phyloP scores from a whole-genome alignment of 2,888 invertebrate species.

The Graphium colonna region DNA sequence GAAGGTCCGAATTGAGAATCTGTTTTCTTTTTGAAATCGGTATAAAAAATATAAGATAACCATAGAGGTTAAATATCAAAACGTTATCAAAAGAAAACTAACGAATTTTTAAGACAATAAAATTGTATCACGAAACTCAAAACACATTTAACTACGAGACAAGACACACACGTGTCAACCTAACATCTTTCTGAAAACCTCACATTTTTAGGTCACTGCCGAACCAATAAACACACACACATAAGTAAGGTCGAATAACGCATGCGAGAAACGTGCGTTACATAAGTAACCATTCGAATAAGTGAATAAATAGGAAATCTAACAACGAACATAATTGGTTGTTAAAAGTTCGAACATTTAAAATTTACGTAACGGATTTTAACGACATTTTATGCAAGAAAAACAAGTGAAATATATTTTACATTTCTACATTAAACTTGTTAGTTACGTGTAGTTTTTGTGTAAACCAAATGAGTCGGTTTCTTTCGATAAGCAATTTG shows the following conservation, averaged over 20 bases:
- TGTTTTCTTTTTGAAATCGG: too few relatives aligned
- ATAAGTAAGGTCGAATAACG: not conserved
- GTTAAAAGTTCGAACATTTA: constrained; percentile 21
- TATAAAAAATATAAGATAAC: too few relatives aligned
- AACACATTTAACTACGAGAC: not conserved
- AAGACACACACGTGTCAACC: not conserved
- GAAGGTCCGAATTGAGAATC: too few relatives aligned
- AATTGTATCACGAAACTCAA: too few relatives aligned
- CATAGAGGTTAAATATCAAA: too few relatives aligned
- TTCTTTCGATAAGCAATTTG: too few relatives aligned
- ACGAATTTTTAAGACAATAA: too few relatives aligned
- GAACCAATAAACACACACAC: not conserved
- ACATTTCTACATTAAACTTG: not conserved
- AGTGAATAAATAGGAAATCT: constrained; percentile 13
- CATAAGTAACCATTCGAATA: constrained; percentile 18
- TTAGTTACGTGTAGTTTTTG: not conserved
- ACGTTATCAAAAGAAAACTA: too few relatives aligned
- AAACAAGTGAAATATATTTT: constrained; percentile 1
- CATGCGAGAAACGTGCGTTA: constrained; percentile 8
- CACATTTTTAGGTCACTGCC: not conserved
- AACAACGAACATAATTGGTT: constrained; percentile 13
- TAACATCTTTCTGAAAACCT: not conserved
- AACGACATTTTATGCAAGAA: constrained; percentile 9
- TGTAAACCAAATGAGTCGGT: too few relatives aligned
- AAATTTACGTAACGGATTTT: constrained; percentile 18